These are phyloP conservation scores for Drosophila ercepeae DNA, from an alignment of 1,140 invertebrate genomes.

Conservation along the genomic window DNA sequence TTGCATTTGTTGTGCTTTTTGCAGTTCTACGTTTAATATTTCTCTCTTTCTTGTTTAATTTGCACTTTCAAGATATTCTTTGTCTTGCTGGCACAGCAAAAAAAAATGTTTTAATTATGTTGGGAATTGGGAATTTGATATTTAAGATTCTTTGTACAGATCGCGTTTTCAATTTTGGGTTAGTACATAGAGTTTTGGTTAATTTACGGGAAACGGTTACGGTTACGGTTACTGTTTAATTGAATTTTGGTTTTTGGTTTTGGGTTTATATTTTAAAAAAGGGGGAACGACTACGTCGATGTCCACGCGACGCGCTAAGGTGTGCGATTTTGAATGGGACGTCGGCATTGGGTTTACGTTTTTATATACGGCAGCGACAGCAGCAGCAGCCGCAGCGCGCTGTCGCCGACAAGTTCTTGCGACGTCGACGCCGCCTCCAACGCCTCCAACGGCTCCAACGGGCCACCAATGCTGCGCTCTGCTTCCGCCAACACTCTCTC, in stretches of 20 bases:
- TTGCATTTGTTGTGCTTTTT: constrained; percentile 68
- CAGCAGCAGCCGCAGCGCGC: not conserved
- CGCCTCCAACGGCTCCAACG: too few species aligned
- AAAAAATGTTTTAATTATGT: constrained; percentile 21
- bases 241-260: constrained; percentile 1
- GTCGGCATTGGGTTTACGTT: constrained; percentile 22
- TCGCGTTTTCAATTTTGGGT: constrained; percentile 4
- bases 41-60: constrained; percentile 1
- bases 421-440: constrained; percentile 17
- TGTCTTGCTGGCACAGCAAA: constrained; percentile 8
- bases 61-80: not conserved
- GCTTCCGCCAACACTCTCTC: constrained; percentile 13
- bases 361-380: constrained; percentile 22
- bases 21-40: constrained; percentile 9
- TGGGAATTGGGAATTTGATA: constrained; percentile 1
- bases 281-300: constrained; percentile 3
- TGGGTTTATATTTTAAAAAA: not conserved
- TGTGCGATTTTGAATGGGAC: constrained; percentile 40
- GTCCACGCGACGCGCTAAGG: constrained; percentile 32
- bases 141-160: not conserved
- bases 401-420: constrained; percentile 21
- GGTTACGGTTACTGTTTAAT: too few species aligned
- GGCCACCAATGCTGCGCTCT: not conserved
- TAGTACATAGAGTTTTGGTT: too few species aligned
- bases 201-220: constrained; percentile 6